These are phyloP conservation scores for Trichonephila inaurata DNA, from an alignment of 1,140 invertebrate genomes.

Conservation along the genomic window DNA sequence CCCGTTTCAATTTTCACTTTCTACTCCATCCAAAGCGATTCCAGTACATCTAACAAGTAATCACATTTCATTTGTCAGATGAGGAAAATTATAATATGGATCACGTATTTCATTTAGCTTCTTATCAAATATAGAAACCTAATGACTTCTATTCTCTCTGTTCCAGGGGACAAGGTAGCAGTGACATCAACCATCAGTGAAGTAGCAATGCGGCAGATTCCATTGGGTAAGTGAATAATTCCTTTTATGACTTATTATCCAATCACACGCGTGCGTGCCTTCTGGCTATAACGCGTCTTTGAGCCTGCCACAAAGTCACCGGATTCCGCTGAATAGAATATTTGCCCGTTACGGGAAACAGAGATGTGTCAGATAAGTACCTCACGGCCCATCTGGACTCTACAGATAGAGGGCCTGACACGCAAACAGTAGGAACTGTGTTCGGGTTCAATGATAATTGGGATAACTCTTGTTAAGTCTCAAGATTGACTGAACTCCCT, in stretches of 20 bases:
- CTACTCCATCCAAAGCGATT: no score
- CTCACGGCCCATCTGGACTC: neutral
- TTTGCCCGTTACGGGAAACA: constrained; percentile 7
- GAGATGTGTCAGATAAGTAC: constrained; percentile 48
- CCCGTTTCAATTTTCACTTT: no score
- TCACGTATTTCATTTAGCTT: neutral
- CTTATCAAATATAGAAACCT: constrained; percentile 17
- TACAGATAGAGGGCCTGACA: constrained; percentile 42
- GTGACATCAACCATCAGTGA: constrained; percentile 63
- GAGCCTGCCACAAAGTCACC: neutral
- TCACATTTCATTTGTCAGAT: neutral
- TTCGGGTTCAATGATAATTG: constrained; percentile 44
- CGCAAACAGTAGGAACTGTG: constrained; percentile 23
- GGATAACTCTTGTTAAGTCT: constrained; percentile 35
- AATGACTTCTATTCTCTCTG: constrained; percentile 24
- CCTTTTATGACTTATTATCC: constrained; percentile 47
- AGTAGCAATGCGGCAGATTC: constrained; percentile 62
- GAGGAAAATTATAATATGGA: neutral
- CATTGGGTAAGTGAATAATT: constrained; percentile 56
- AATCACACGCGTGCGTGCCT: constrained; percentile 50
- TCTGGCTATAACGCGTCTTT: constrained; percentile 41
- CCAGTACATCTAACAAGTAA: neutral
- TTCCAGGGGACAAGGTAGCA: constrained; percentile 24
- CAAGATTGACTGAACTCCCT: neutral
- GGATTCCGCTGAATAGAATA: constrained; percentile 47